These are phyloP conservation scores for Tiphia femorata DNA, from an alignment of 2,888 invertebrate species.

Conservation along the genomic window DNA sequence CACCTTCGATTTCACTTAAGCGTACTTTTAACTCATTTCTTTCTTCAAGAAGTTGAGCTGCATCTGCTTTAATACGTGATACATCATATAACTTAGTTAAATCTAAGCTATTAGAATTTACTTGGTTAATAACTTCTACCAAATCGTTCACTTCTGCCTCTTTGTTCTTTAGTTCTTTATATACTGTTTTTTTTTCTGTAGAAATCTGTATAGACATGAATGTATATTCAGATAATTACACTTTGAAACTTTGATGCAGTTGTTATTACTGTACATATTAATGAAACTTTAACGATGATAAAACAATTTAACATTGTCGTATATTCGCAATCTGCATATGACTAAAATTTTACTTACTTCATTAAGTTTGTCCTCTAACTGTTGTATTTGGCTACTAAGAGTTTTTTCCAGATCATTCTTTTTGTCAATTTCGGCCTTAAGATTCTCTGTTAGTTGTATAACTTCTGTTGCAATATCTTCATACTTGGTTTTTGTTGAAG, in stretches of 20 bases:
- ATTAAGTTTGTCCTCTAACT: conserved; percentile 72
- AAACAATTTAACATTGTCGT: no score
- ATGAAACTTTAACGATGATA: neutral
- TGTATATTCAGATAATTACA: neutral
- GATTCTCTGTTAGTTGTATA: conserved; percentile 46
- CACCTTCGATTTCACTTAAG: conserved; percentile 65
- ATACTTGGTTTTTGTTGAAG: conserved; percentile 60
- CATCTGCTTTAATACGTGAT: conserved; percentile 74
- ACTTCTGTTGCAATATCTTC: conserved; percentile 66
- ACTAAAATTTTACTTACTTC: conserved; percentile 67
- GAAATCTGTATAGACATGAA: conserved; percentile 49
- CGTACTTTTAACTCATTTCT: conserved; percentile 66
- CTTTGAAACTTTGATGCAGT: neutral
- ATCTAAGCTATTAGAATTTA: conserved; percentile 59
- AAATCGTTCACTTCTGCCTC: conserved; percentile 61
- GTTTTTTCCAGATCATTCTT: conserved; percentile 72
- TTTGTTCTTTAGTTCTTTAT: conserved; percentile 56
- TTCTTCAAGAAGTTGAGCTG: conserved; percentile 72
- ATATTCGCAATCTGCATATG: no score
- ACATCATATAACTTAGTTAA: conserved; percentile 72
- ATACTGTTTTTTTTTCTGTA: conserved; percentile 48
- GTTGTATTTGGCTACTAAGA: conserved; percentile 71
- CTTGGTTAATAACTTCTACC: conserved; percentile 55
- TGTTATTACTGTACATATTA: conserved; percentile 3
- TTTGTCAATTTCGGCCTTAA: conserved; percentile 67